Evolutionary conservation across 1,140 invertebrate species (phyloP).

Genomic region (Armadillidium nasatum): DNA sequence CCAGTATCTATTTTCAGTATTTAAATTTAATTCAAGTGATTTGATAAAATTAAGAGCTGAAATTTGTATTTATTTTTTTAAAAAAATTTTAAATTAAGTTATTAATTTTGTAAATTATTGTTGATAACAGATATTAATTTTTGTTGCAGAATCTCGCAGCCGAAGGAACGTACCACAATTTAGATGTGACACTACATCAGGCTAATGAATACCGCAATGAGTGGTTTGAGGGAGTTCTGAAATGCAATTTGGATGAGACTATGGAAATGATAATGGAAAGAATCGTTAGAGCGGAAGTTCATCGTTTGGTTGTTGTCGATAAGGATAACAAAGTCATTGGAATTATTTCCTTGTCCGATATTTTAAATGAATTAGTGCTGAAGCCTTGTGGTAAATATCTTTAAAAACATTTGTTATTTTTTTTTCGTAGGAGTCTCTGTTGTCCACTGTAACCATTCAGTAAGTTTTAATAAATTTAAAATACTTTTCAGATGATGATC

Average conservation of each 20-base stretch:
- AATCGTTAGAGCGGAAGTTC: constrained; percentile 95
- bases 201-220: constrained; percentile 93
- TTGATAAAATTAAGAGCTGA: not conserved
- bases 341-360: constrained; percentile 93
- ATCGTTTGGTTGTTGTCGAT: constrained; percentile 89
- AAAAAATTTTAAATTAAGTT: too few relatives aligned
- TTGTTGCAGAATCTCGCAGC: constrained; percentile 85
- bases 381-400: constrained; percentile 62
- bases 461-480: not conserved
- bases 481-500: constrained; percentile 1
- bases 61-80: too few relatives aligned
- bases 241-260: constrained; percentile 86
- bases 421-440: not conserved
- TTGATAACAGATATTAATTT: not conserved
- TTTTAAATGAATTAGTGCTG: constrained; percentile 81
- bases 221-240: constrained; percentile 97
- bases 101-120: not conserved
- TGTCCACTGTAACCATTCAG: not conserved
- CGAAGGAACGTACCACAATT: constrained; percentile 98
- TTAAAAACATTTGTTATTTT: not conserved
- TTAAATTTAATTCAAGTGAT: not conserved
- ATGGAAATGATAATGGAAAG: constrained; percentile 87
- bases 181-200: constrained; percentile 90
- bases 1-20: not conserved
- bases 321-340: constrained; percentile 88